A percentile compares a stretch with the other conserved stretches of the same genome.
Conservation (phyloP, 2,113 vertebrate species). For the Lycaon pictus region DNA sequence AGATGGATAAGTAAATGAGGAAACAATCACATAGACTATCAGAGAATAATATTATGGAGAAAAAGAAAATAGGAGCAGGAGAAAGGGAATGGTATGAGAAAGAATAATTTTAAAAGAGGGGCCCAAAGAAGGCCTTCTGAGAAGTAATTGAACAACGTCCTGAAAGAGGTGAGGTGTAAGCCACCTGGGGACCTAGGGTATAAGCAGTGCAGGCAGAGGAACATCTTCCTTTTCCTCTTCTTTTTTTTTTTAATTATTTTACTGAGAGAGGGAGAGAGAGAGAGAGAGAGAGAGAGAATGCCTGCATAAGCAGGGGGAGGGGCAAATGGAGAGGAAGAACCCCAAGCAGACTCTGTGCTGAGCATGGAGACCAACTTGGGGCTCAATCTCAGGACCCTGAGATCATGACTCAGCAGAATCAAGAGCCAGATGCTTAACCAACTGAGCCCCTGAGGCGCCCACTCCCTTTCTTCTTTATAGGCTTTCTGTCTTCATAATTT, state of each 20-base stretch:
- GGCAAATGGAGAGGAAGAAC: too few species aligned
- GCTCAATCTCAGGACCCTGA: background rate
- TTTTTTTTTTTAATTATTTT: background rate
- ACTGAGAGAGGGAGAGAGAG: background rate
- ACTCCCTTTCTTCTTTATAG: background rate
- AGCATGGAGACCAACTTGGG: too few species aligned
- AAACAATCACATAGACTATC: background rate
- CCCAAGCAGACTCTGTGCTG: too few species aligned
- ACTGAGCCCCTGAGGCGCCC: background rate
- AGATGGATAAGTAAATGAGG: background rate
- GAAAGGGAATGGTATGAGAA: background rate
- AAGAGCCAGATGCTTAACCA: background rate
- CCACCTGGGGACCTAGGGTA: background rate
- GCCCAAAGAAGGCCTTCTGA: background rate
- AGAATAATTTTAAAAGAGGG: background rate
- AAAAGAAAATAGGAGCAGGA: background rate
- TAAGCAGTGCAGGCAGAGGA: background rate
- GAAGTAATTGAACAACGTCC: background rate
- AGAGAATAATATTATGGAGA: background rate
- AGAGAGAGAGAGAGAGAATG: too few species aligned
- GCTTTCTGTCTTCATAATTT: background rate
- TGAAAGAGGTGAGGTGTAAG: background rate
- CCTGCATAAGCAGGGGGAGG: too few species aligned
- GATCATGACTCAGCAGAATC: background rate
- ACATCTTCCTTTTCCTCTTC: background rate